These are phyloP conservation scores for Oryzias curvinotus DNA, from an alignment of 2,113 vertebrate species.

Conservation along the genomic window DNA sequence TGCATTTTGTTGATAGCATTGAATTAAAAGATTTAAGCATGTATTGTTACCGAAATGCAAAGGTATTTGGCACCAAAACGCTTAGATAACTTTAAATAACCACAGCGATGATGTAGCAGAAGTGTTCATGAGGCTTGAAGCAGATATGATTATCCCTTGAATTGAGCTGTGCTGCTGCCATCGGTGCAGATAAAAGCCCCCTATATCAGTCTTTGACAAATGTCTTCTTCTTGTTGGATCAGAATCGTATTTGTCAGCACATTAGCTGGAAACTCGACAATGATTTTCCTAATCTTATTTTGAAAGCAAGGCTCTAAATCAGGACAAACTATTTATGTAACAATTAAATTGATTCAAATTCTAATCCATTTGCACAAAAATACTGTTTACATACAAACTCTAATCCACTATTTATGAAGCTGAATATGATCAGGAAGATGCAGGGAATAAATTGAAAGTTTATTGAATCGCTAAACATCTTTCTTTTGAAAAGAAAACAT, in stretches of 20 bases:
- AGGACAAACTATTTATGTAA: slow-evolving; percentile 21
- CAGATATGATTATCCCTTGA: slow-evolving; percentile 12
- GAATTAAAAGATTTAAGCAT: slow-evolving; percentile 3
- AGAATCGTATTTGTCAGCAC: slow-evolving; percentile 18
- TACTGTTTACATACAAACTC: slow-evolving; percentile 10
- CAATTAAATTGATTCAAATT: slow-evolving; percentile 4
- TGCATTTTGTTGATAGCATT: slow-evolving; percentile 26
- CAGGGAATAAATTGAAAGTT: slow-evolving; percentile 8
- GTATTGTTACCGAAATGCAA: slow-evolving; percentile 3
- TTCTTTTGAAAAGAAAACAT: slow-evolving; percentile 11
- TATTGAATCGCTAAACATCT: slow-evolving; percentile 1
- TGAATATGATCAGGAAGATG: slow-evolving; percentile 7
- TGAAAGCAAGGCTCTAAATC: slow-evolving; percentile 12
- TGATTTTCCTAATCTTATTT: slow-evolving; percentile 16
- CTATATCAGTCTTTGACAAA: slow-evolving; percentile 1
- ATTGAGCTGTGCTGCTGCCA: slow-evolving; percentile 13
- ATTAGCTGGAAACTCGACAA: slow-evolving; percentile 7
- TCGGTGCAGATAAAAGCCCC: not conserved
- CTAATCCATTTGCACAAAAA: too few species aligned
- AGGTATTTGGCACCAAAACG: slow-evolving; percentile 11
- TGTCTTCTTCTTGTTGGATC: not conserved
- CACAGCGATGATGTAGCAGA: slow-evolving; percentile 12
- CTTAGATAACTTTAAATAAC: not conserved
- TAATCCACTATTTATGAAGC: slow-evolving; percentile 25
- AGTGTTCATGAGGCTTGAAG: slow-evolving; percentile 16